Evolutionary conservation across 2,113 vertebrate species (phyloP), one percentile per base, ranked within the genome.

Genomic region (Morone saxatilis): DNA sequence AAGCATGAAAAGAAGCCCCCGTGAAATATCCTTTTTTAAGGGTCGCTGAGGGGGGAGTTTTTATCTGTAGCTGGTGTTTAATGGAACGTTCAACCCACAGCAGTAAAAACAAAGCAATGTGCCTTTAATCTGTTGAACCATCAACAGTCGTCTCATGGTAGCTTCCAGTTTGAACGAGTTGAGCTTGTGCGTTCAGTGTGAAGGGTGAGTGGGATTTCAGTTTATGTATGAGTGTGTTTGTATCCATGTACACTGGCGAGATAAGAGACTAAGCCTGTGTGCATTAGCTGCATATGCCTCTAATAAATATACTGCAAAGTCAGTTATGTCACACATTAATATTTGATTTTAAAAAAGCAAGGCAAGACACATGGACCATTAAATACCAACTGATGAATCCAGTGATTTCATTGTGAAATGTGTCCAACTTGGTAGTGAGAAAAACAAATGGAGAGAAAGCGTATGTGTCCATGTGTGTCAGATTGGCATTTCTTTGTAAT

Each of bases 131-230:
- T 88, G 94, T 89, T 92, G 93, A 91, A 92, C 66, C 48, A 56
- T 89, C 94, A 95, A 94, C 94, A 88, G 72, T 94, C 87, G 92
- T 94, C 93, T 87, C 40, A 71, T 47, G 77, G 45, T 62, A 59
- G 60, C 57, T 67, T 87, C 45, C 76, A 85, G 81, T 85, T 59
- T 61, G 60, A 77, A 69, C 62, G 54, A 67, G 63, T 43, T 61
- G 38, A 81, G 83, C 62, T 86, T 62, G 74, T 73, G 76, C 13
- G 17, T 78, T 87, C 83, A 83, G 74, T 83, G 50, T 72, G 31
- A 76, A 38, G 25, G 41, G 43, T 80, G 63, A 63, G 19, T 45
- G 61, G 48, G 45, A 72, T 65, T 76, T 76, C 73, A 47, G 59
- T 81, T 60, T 7, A 19, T 63, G 36, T 38, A 7, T 48, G 53